Evolutionary conservation across 2,888 invertebrate genomes (phyloP), one percentile per base, ranked within the genome.

Genomic region (Drosophila mimica): DNA sequence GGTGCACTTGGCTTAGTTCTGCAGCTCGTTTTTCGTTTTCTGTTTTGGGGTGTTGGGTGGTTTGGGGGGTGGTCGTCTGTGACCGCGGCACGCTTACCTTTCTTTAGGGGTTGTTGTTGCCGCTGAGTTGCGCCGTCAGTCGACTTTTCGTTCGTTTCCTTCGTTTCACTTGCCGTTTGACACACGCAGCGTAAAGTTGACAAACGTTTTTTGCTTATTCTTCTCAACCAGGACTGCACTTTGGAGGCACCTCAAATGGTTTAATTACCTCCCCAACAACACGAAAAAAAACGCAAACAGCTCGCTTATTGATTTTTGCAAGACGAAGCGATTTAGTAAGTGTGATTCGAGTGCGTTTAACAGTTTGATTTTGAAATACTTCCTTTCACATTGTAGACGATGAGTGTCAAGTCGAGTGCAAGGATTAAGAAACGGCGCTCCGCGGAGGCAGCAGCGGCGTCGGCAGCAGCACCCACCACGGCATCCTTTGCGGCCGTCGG

Each of bases 391-490:
- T 52, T 15, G 40, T 2, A 15, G 31, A 72, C 40, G n/a, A 91
- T 91, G 91, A 91, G 91, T 65, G 67, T 88, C 6, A 91, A 91
- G 73, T 82, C 88, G 1, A 91, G 88, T 77, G 79, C 85, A 36
- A 86, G 92, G 51, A 76, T 90, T 30, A 92, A 91, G 70, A 92
- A 91, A 49, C 82, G 91, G 4, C 89, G 91, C 30, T 82, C 88
- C 3, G 92, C 91, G 20, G 93, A 92, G 62, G 91, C 88, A n/a
- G 82, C 88, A 5, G 88, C 82, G 15, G 70, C 74, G 4, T 38
- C 58, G 2, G 38, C 69, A 9, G 8, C 68, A 11, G 13, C 67
- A n/a, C 28, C 76, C 9, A 25, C 67, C 31, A n/a, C 56, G 13
- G 66, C 63, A 7, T 48, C 79, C 48, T 72, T 78, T 75, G 56